Base-by-base conservation (phyloP, 2,797 vertebrate species). In the Oreochromis mossambicus region DNA sequence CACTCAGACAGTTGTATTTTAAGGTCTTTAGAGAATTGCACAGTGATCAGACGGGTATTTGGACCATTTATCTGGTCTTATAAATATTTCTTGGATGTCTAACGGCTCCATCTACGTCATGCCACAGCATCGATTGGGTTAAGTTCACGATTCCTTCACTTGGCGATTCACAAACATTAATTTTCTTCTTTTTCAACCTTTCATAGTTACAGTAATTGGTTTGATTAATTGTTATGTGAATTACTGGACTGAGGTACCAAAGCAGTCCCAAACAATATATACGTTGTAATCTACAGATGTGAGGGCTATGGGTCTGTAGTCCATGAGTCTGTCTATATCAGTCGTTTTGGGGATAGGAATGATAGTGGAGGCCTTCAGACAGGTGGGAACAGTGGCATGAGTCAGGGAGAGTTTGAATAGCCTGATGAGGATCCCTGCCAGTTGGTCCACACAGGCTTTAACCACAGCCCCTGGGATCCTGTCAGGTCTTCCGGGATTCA, bases 131-230 rank as follows among this genome's bases (percentile, higher is more conserved):
- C 9, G 5, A 3, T 5, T 48, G 68, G 15, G 26, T 75, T 29
- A 29, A 12, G 66, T 6, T 5, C 5, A 73, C 1, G 0, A 48
- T 19, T 73, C 68, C 26, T 48, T 73, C 15, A 19, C 9, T 48
- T 29, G 1, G 68, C 0, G 0, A 73, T 48, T 50, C 15, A 19
- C 15, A 50, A 29, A 26, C 26, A 19, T 75, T 12, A 26, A 50
- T 75, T 48, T 75, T 4, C 41, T 19, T 73, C 10, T 48, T 73
- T 73, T 32, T 50, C 15, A 73, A 2, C 24, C 43, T 32, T 73
- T 48, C 15, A 32, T 73, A 19, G 43, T 73, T 43, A 24, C 38
- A 68, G 38, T 68, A 68, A 43, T n/a, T 75, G 26, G 7, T 50
- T 75, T 11, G n/a, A 54, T 50, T 68, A 43, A 43, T 3, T 68